Evolutionary conservation across 2,888 invertebrate species (phyloP).

Genomic region (Byasa hedistus): DNA sequence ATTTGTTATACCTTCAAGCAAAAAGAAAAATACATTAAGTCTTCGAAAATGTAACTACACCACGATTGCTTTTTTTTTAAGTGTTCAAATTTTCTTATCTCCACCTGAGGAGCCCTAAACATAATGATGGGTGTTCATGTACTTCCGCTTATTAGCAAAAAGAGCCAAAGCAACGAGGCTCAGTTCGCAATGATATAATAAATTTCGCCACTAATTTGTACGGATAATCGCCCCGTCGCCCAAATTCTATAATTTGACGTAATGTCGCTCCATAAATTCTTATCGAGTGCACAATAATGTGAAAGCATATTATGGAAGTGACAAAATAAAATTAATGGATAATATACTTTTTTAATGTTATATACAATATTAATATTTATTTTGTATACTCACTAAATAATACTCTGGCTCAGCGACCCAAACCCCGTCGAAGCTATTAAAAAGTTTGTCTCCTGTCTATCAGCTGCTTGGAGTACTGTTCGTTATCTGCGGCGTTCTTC

Average conservation of each 20-base stretch:
- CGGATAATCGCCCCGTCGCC: slow-evolving; percentile 45
- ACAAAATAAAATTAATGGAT: not conserved
- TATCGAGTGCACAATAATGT: slow-evolving; percentile 36
- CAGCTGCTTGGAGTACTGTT: no score
- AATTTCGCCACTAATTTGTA: slow-evolving; percentile 49
- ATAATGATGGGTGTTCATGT: slow-evolving; percentile 23
- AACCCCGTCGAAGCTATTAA: no score
- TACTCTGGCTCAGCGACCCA: no score
- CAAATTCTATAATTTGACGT: slow-evolving; percentile 59
- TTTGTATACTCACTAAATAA: no score
- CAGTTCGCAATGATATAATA: slow-evolving; percentile 39
- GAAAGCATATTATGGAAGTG: slow-evolving; percentile 27
- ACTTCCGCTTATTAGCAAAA: slow-evolving; percentile 28
- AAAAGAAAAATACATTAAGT: not conserved
- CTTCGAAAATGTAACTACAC: not conserved
- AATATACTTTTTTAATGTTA: no score
- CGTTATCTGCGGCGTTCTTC: no score
- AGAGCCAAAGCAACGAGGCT: slow-evolving; percentile 24
- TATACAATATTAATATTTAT: no score
- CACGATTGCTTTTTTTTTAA: not conserved
- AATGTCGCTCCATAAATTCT: slow-evolving; percentile 53
- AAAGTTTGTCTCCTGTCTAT: no score
- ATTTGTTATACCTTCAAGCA: not conserved
- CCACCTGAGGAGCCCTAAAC: slow-evolving; percentile 19
- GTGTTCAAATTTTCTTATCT: slow-evolving; percentile 26